These are phyloP conservation scores for Yponomeuta sedellus DNA, from an alignment of 2,888 invertebrate species.

Conservation along the genomic window DNA sequence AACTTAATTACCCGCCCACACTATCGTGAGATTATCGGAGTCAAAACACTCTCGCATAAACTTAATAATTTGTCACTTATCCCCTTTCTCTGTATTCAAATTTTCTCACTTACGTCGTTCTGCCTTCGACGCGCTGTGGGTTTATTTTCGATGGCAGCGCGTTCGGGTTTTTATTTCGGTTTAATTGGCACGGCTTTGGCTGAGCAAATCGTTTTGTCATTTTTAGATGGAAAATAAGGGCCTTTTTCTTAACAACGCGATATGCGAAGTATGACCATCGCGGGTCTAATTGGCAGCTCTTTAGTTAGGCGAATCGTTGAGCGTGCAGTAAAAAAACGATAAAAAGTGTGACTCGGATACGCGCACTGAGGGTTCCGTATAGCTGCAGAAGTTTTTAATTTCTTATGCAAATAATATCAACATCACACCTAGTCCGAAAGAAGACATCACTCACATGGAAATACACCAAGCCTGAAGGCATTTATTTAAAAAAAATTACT, in stretches of 20 bases:
- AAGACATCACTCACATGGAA: no score
- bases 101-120: not conserved
- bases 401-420: no score
- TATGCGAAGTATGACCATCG: not conserved
- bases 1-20: not conserved
- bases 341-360: no score
- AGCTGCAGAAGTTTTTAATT: no score
- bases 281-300: not conserved
- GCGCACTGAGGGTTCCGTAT: no score
- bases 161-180: constrained; percentile 4
- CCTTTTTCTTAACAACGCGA: not conserved
- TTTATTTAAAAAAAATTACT: no score
- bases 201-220: constrained; percentile 8
- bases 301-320: no score
- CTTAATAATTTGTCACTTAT: not conserved
- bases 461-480: no score
- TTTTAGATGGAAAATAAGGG: constrained; percentile 2
- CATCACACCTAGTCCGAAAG: no score
- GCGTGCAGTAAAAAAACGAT: no score
- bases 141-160: constrained; percentile 13
- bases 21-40: not conserved
- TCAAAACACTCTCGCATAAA: not conserved
- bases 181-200: constrained; percentile 12
- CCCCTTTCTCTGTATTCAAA: not conserved
- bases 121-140: not conserved